These are phyloP conservation scores for Drosophila seguyi DNA, from an alignment of 1,140 invertebrate genomes.

Conservation along the genomic window DNA sequence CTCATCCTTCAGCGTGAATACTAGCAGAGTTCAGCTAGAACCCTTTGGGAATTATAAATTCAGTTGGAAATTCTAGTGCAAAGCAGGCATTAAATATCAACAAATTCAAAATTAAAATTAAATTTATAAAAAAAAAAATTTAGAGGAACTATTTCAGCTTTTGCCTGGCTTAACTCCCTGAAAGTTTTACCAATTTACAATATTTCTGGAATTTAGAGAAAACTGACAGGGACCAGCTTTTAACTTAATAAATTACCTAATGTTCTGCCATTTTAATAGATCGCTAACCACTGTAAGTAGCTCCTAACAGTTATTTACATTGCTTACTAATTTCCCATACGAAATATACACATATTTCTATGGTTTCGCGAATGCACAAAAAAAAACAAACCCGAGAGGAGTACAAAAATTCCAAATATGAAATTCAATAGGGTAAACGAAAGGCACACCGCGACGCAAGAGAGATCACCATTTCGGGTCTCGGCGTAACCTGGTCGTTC, in stretches of 20 bases:
- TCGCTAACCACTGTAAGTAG: conserved; percentile 44
- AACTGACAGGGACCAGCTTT: not conserved
- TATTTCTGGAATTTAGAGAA: too few species aligned
- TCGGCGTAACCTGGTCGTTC: not conserved
- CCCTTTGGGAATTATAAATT: not conserved
- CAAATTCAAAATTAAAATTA: too few species aligned
- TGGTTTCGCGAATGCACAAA: conserved; percentile 50
- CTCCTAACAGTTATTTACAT: conserved; percentile 82
- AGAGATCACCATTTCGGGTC: conserved; percentile 15
- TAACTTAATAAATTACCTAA: not conserved
- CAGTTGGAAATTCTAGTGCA: not conserved
- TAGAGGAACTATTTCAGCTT: not conserved
- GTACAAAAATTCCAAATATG: conserved; percentile 63
- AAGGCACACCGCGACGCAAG: conserved; percentile 41
- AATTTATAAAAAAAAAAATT: not conserved
- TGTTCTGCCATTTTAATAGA: not conserved
- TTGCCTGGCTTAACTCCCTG: not conserved
- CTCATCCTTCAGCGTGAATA: not conserved
- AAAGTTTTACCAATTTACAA: too few species aligned
- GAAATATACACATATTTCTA: conserved; percentile 57
- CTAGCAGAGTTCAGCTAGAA: not conserved
- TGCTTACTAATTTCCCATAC: conserved; percentile 71
- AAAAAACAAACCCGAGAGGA: not conserved
- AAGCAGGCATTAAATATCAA: too few species aligned
- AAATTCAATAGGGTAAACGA: conserved; percentile 65